Percentiles rank a stretch among this genome's conserved stretches.
phyloP scores from a whole-genome alignment of 2,797 vertebrate genomes.

The Gallirallus australis region DNA sequence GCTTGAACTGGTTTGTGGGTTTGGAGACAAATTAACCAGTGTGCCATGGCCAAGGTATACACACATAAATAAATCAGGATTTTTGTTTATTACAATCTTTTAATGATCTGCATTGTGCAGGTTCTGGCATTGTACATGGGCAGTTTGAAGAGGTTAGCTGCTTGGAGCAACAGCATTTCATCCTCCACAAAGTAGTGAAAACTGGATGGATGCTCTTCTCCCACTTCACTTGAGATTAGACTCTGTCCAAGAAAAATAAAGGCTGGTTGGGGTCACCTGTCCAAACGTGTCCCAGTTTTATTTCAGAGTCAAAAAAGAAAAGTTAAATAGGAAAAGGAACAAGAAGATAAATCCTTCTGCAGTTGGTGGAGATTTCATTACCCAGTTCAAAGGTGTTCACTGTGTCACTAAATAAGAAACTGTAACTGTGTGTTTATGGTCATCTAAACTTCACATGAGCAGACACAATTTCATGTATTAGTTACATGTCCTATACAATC shows the following conservation, averaged over 20 bases:
- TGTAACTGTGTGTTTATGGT: accelerated
- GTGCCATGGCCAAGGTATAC: accelerated
- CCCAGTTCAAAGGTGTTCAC: neutral
- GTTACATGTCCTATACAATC: neutral
- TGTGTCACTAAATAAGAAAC: neutral
- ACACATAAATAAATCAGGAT: neutral
- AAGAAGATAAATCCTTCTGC: neutral
- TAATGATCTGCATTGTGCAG: neutral
- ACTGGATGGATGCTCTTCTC: neutral
- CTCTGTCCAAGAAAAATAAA: neutral
- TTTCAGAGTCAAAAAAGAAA: neutral
- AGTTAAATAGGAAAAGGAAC: neutral
- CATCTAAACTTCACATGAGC: neutral
- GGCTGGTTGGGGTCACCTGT: neutral
- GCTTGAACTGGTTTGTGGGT: neutral
- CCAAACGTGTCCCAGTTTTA: neutral
- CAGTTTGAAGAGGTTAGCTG: neutral
- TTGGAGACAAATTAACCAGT: neutral
- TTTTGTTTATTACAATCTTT: neutral
- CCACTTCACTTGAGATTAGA: neutral
- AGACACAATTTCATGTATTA: neutral
- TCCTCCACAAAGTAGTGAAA: neutral
- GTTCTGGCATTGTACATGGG: neutral
- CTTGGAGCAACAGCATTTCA: neutral
- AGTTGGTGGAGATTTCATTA: neutral